A percentile compares a stretch with the other conserved stretches of the same genome.
Evolutionary conservation across 2,888 invertebrate species (phyloP).

Genomic region (Eupelmus urozonus): DNA sequence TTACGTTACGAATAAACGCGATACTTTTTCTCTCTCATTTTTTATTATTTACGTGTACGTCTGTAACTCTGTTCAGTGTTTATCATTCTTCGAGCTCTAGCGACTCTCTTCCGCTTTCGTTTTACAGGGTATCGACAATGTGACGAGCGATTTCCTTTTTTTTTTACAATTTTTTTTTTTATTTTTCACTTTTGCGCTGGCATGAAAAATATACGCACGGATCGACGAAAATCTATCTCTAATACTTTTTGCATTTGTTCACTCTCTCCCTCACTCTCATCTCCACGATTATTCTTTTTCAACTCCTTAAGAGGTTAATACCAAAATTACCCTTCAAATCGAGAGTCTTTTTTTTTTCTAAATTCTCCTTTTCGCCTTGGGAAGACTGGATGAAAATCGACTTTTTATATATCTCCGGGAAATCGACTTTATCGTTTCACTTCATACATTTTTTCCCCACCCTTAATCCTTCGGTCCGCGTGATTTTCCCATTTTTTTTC

Average conservation of each 20-base stretch:
- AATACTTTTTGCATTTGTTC: constrained; percentile 58
- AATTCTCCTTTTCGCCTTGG: constrained; percentile 61
- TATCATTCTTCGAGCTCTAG: constrained; percentile 43
- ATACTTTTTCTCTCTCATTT: constrained; percentile 46
- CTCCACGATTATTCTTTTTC: constrained; percentile 22
- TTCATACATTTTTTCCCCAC: constrained; percentile 48
- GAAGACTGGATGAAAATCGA: constrained; percentile 66
- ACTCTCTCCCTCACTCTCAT: constrained; percentile 17
- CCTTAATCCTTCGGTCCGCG: constrained; percentile 3
- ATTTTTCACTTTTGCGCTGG: constrained; percentile 45
- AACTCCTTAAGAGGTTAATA: constrained; percentile 40
- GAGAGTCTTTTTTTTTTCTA: constrained; percentile 46
- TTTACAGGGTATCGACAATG: constrained; percentile 61
- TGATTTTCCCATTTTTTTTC: constrained; percentile 11
- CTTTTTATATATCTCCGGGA: constrained; percentile 45
- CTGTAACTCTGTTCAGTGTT: constrained; percentile 48
- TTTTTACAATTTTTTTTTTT: constrained; percentile 29
- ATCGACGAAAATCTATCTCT: constrained; percentile 57
- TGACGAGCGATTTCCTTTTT: constrained; percentile 60
- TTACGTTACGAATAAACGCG: constrained; percentile 42
- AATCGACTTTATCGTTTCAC: constrained; percentile 51
- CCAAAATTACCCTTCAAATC: constrained; percentile 58
- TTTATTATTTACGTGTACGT: constrained; percentile 41
- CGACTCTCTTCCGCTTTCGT: constrained; percentile 52
- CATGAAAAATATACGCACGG: constrained; percentile 62